These are phyloP conservation scores for Agraylea sexmaculata DNA, from an alignment of 1,140 invertebrate species.

Conservation along the genomic window DNA sequence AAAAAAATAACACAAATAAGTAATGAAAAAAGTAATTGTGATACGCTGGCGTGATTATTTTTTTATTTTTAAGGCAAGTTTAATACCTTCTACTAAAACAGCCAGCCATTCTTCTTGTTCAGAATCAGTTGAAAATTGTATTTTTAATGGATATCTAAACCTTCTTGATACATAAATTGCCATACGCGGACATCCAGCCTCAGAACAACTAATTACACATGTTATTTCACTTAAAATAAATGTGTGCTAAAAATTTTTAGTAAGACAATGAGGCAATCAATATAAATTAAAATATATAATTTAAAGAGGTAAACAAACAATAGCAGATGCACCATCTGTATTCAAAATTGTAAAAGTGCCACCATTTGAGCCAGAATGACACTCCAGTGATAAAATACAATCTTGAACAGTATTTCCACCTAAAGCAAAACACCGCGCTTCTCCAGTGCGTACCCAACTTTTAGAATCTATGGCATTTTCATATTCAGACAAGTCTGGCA, in stretches of 20 bases:
- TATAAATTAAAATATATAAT: constrained; percentile 15
- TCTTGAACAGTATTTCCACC: constrained; percentile 51
- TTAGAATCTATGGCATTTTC: constrained; percentile 68
- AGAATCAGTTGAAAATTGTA: constrained; percentile 65
- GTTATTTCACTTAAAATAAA: constrained; percentile 55
- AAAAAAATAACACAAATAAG: too few relatives aligned
- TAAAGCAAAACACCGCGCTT: constrained; percentile 56
- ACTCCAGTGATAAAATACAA: constrained; percentile 70
- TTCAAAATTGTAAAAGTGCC: constrained; percentile 67
- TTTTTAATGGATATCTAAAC: constrained; percentile 43
- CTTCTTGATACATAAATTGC: constrained; percentile 57
- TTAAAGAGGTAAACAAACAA: constrained; percentile 40
- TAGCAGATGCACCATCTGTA: constrained; percentile 57
- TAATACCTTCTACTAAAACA: constrained; percentile 45
- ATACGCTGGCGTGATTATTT: too few relatives aligned
- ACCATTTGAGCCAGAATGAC: constrained; percentile 49
- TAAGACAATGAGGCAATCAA: background rate
- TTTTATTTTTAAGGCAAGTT: constrained; percentile 2
- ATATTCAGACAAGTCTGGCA: constrained; percentile 45
- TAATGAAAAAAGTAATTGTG: constrained; percentile 13
- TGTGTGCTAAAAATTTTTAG: constrained; percentile 31
- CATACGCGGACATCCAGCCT: constrained; percentile 61
- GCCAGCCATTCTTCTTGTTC: constrained; percentile 81
- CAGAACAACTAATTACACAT: constrained; percentile 60
- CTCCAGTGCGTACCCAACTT: constrained; percentile 70